phyloP scores from a whole-genome alignment of 2,797 vertebrate genomes.

The Mus spretus region DNA sequence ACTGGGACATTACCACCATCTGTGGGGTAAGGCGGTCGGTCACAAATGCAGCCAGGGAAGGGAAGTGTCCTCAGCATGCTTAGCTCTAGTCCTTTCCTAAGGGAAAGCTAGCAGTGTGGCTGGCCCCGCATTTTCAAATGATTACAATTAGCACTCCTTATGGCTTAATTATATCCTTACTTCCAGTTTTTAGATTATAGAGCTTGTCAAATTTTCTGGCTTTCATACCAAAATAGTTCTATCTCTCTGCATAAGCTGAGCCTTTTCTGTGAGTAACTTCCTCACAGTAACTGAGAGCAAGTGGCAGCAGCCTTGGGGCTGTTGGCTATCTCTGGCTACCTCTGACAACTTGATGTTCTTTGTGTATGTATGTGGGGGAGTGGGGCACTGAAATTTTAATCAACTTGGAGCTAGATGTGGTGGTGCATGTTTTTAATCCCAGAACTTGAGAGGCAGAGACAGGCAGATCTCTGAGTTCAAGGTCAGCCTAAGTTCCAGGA shows the following conservation, averaged over 20 bases:
- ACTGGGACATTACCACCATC: background rate
- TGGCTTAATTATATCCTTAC: slow-evolving; percentile 78
- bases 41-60: background rate
- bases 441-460: background rate
- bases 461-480: background rate
- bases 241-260: slow-evolving; percentile 26
- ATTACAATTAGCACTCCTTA: slow-evolving; percentile 72
- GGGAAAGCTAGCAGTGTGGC: slow-evolving; percentile 47
- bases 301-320: background rate
- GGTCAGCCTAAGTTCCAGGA: background rate
- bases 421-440: background rate
- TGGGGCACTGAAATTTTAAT: slow-evolving; percentile 38
- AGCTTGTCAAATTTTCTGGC: slow-evolving; percentile 71
- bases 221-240: slow-evolving; percentile 71
- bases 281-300: background rate
- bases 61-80: background rate
- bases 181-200: slow-evolving; percentile 76
- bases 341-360: background rate
- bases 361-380: background rate
- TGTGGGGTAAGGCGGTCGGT: background rate
- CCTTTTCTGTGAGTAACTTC: slow-evolving; percentile 46
- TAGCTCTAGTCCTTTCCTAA: slow-evolving; percentile 11
- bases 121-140: slow-evolving; percentile 67
- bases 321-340: background rate
- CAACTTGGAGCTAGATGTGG: slow-evolving; percentile 28